Evolutionary conservation across 2,888 invertebrate genomes (phyloP).

Genomic region (Elegia similella): DNA sequence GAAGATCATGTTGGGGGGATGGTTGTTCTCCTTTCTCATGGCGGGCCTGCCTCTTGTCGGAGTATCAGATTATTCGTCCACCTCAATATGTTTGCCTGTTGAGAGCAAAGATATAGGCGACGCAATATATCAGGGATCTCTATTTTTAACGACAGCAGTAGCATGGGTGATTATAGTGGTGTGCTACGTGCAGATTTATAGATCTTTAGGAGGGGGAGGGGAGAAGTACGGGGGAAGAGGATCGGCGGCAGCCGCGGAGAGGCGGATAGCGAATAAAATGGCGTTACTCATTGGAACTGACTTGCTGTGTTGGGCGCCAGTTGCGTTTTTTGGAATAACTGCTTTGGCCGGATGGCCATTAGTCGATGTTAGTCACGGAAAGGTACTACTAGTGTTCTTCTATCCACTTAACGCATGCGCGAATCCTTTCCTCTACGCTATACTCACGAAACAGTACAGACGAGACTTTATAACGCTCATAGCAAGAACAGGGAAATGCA

Average conservation of each 20-base stretch:
- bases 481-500: conserved; percentile 81
- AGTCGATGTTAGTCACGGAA: conserved; percentile 90
- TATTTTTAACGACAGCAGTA: conserved; percentile 88
- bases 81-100: conserved; percentile 93
- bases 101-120: conserved; percentile 87
- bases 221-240: conserved; percentile 84
- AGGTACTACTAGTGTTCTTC: conserved; percentile 93
- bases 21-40: conserved; percentile 89
- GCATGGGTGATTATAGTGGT: conserved; percentile 92
- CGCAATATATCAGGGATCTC: conserved; percentile 86
- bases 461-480: conserved; percentile 86
- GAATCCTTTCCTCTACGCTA: conserved; percentile 95
- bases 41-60: conserved; percentile 91
- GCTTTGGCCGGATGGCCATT: conserved; percentile 92
- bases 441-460: conserved; percentile 93
- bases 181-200: conserved; percentile 93
- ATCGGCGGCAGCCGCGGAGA: conserved; percentile 84
- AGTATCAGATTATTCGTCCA: conserved; percentile 93
- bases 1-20: conserved; percentile 89
- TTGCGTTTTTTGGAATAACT: conserved; percentile 93
- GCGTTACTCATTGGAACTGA: conserved; percentile 93
- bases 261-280: conserved; percentile 93
- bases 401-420: conserved; percentile 96
- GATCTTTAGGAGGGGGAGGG: conserved; percentile 88
- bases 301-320: conserved; percentile 92